These are phyloP conservation scores for Gymnodraco acuticeps DNA, from an alignment of 2,797 vertebrate genomes.

Conservation along the genomic window DNA sequence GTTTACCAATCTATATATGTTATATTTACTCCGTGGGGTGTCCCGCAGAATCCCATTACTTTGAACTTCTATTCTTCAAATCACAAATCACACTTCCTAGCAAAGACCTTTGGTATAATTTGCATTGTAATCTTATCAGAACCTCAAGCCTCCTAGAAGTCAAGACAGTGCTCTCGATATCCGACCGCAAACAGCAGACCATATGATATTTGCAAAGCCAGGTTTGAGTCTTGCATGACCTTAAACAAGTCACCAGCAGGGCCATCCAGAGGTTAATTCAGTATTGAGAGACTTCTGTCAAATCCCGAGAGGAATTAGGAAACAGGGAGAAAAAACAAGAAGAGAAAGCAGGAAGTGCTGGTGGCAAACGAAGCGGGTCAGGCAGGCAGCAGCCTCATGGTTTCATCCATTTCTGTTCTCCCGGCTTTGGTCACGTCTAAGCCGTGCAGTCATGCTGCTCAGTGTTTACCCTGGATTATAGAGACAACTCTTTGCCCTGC, in stretches of 20 bases:
- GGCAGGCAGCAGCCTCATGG: conserved; percentile 61
- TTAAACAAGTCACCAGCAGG: conserved; percentile 63
- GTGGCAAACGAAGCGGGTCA: conserved; percentile 54
- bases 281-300: conserved; percentile 55
- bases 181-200: conserved; percentile 46
- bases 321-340: conserved; percentile 41
- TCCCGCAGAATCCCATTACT: conserved; percentile 7
- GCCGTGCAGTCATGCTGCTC: conserved; percentile 82
- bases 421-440: conserved; percentile 79
- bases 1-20: conserved; percentile 8
- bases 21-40: neutral
- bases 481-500: conserved; percentile 76
- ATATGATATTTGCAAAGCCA: conserved; percentile 51
- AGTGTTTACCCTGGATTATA: conserved; percentile 84
- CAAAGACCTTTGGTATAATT: conserved; percentile 22
- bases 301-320: conserved; percentile 54
- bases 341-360: conserved; percentile 57
- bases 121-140: conserved; percentile 29
- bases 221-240: conserved; percentile 49
- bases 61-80: conserved; percentile 23
- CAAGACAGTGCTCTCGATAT: conserved; percentile 20
- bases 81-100: conserved; percentile 18
- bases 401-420: conserved; percentile 76
- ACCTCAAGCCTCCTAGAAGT: conserved; percentile 11
- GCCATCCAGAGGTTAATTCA: conserved; percentile 69